Conservation (phyloP, 2,113 vertebrate species). For the Bambusicola thoracicus region DNA sequence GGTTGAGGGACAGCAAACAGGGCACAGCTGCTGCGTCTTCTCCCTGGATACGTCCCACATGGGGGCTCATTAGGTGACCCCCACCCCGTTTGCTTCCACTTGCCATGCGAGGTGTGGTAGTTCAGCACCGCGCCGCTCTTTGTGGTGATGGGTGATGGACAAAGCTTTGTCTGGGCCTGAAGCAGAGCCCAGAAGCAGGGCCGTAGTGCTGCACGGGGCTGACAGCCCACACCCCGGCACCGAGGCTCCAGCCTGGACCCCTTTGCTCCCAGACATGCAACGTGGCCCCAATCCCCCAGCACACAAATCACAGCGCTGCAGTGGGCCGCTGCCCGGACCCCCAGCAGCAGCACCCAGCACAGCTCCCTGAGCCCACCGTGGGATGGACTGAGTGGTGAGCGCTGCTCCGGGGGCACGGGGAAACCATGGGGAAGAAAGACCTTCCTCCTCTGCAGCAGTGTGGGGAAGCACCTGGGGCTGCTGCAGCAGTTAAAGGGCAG, state of each 20-base stretch:
- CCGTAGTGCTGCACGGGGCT: neutral
- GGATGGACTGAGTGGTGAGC: rapidly evolving
- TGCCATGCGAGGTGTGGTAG: rapidly evolving
- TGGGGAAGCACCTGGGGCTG: neutral
- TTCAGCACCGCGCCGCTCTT: rapidly evolving
- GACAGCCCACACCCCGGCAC: neutral
- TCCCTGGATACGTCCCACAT: rapidly evolving
- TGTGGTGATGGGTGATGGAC: neutral
- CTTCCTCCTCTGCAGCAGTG: neutral
- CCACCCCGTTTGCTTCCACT: rapidly evolving
- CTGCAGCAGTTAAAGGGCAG: neutral
- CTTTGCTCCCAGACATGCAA: neutral
- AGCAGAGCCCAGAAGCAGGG: neutral
- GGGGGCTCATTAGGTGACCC: neutral
- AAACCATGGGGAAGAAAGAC: rapidly evolving
- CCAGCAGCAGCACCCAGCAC: neutral
- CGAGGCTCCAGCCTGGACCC: neutral
- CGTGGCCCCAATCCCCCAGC: neutral
- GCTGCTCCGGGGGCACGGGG: rapidly evolving
- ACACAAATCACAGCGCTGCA: rapidly evolving
- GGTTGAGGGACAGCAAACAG: neutral
- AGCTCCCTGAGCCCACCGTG: rapidly evolving
- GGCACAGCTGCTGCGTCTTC: neutral
- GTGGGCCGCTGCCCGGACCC: neutral
- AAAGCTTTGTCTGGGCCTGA: neutral